These are phyloP conservation scores for Omphaloscelis lunosa DNA, from an alignment of 2,888 invertebrate genomes.

Conservation along the genomic window DNA sequence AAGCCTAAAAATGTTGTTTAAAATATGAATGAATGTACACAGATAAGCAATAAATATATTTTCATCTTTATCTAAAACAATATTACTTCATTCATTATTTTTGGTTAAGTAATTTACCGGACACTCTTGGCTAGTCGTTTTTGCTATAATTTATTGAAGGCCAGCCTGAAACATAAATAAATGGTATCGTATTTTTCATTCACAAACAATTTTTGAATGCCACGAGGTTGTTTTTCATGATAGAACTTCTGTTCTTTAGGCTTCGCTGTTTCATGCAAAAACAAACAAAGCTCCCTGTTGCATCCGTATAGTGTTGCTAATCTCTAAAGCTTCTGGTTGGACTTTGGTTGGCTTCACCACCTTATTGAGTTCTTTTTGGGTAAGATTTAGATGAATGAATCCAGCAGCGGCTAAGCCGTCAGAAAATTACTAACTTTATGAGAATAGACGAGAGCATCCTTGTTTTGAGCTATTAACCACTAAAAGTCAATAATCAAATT, in stretches of 20 bases:
- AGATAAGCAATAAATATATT: too few species aligned
- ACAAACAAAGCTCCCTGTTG: constrained; percentile 26
- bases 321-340: constrained; percentile 18
- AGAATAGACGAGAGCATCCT: background rate
- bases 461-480: background rate
- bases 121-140: background rate
- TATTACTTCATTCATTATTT: background rate
- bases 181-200: background rate
- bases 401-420: background rate
- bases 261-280: constrained; percentile 20
- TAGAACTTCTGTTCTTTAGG: background rate
- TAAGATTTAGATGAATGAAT: background rate
- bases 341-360: constrained; percentile 20
- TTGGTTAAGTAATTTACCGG: background rate
- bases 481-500: background rate
- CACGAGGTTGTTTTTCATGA: background rate
- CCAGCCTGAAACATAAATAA: background rate
- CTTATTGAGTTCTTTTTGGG: background rate
- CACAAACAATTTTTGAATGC: background rate
- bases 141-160: background rate
- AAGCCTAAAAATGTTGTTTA: too few species aligned
- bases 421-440: background rate
- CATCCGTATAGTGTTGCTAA: constrained; percentile 23
- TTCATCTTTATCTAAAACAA: background rate
- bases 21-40: too few species aligned